Conservation (phyloP, 2,888 invertebrate species). For the Falcaria lacertinaria region DNA sequence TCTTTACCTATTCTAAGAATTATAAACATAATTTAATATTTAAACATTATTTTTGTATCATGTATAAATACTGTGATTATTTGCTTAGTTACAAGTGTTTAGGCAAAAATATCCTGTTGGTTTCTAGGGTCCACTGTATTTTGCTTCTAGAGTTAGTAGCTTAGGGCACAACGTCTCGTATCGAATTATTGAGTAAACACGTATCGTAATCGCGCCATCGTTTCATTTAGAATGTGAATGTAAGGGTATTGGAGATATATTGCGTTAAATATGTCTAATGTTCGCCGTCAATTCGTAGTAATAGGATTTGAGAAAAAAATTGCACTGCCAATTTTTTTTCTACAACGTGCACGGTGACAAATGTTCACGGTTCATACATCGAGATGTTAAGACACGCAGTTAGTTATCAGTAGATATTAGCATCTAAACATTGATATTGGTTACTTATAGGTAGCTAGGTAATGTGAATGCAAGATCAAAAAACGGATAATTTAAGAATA, state of each 20-base stretch:
- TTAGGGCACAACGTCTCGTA: slow-evolving; percentile 43
- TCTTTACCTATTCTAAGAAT: no score
- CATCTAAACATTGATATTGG: no score
- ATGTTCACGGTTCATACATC: not conserved
- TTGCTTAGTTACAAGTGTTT: no score
- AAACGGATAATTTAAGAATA: no score
- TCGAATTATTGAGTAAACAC: slow-evolving; percentile 80
- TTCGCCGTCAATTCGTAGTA: slow-evolving; percentile 51
- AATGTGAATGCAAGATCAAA: no score
- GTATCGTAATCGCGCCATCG: slow-evolving; percentile 67
- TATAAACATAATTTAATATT: no score
- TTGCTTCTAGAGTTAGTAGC: slow-evolving; percentile 24
- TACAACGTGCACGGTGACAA: not conserved
- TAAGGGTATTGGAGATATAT: slow-evolving; percentile 65
- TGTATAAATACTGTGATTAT: no score
- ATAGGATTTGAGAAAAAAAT: slow-evolving; percentile 43
- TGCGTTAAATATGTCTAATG: slow-evolving; percentile 55
- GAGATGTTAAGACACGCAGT: no score
- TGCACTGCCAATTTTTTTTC: slow-evolving; percentile 6
- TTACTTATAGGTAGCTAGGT: no score
- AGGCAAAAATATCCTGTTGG: no score
- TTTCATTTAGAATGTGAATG: slow-evolving; percentile 63
- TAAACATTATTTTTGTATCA: no score
- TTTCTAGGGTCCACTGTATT: not conserved
- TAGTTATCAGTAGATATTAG: no score